Base-by-base conservation (phyloP, 2,888 invertebrate species). In the Saturnia pavonia region DNA sequence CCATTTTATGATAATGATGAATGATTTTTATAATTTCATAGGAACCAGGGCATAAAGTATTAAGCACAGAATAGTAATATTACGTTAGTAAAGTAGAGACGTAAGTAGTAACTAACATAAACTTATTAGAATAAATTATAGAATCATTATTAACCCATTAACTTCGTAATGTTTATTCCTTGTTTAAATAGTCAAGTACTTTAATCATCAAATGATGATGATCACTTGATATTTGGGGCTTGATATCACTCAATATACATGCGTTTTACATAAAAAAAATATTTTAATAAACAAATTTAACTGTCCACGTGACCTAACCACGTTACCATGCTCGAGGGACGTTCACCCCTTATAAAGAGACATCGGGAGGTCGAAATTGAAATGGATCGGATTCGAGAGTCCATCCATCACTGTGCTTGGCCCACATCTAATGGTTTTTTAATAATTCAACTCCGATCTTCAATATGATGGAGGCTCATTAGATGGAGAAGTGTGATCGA, bases 341-440 rank as follows among this genome's bases (percentile, higher is more conserved):
- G 81, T 80, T 87, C 91, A 90, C 91, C 92, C 91, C 88, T 91
- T 89, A 81, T 83, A 82, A 82, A 83, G 84, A 88, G 86, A 87
- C 86, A 84, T 81, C 82, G 79, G 82, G 77, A 78, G 77, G 81
- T 82, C 84, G 84, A 85, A 92, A 93, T 93, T 93, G 93, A 93
- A 92, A 94, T 93, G 93, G 93, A 94, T 94, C 88, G 92, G 84
- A 89, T 89, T 86, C 84, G 81, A 89, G 89, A 89, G 91, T 85
- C 90, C 91, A 93, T 94, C 93, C 87, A 93, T 94, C 93, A 93
- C 85, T 82, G 77, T 82, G 77, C 82, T 88, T 91, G 89, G 83
- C 87, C 88, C 84, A 87, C 80, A 86, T 92, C 88, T 92, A 92
- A 93, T 92, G 92, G 86, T 92, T 93, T 94, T 93, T 93, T 93